Conservation (phyloP, 2,797 vertebrate species). For the Adrianichthys oophorus region DNA sequence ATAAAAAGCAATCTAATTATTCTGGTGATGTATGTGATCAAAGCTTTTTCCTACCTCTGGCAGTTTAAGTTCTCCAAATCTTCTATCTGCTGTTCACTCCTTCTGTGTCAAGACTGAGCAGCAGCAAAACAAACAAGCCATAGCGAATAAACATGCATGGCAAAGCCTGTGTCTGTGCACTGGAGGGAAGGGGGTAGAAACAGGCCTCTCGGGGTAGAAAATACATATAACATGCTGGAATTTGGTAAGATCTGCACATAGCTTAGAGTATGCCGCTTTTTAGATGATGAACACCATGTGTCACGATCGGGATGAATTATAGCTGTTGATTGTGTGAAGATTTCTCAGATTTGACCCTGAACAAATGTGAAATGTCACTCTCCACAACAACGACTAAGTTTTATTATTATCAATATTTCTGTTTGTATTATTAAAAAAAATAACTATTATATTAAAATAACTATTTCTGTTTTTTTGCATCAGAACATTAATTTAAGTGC, state of each 20-base stretch:
- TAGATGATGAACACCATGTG: constrained; percentile 40
- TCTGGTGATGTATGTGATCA: constrained; percentile 58
- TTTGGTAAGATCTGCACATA: constrained; percentile 39
- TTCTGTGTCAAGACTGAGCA: constrained; percentile 16
- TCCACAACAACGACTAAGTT: no score
- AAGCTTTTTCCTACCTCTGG: constrained; percentile 67
- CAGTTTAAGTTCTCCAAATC: constrained; percentile 69
- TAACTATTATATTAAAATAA: no score
- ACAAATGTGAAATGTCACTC: no score
- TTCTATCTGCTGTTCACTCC: constrained; percentile 62
- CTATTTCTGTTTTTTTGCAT: no score
- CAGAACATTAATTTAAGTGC: no score
- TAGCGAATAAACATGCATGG: constrained; percentile 9
- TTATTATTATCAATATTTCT: no score
- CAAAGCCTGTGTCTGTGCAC: constrained; percentile 25
- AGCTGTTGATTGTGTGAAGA: no score
- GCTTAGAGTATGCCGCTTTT: constrained; percentile 35
- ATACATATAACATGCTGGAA: constrained; percentile 42
- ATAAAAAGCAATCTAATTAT: not conserved
- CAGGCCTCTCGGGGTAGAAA: constrained; percentile 29
- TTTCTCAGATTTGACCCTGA: no score
- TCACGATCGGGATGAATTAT: no score
- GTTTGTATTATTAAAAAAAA: no score
- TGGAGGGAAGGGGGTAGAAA: constrained; percentile 13
- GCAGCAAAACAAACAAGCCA: constrained; percentile 35